These are phyloP conservation scores for Sebastes steindachneri DNA, from an alignment of 2,797 vertebrate species.

Conservation along the genomic window DNA sequence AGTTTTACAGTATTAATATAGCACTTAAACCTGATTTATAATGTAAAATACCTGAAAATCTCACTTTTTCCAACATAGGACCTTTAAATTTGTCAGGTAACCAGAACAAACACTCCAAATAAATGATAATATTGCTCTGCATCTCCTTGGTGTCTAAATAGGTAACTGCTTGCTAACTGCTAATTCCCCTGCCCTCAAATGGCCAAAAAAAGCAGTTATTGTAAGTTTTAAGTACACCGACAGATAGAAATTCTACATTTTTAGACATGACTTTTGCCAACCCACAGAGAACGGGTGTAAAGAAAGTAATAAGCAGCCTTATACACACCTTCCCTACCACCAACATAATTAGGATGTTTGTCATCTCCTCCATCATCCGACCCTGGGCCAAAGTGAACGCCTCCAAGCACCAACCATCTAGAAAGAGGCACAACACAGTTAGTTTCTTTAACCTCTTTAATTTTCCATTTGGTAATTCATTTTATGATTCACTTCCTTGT, in stretches of 20 bases:
- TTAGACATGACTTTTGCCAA: not conserved
- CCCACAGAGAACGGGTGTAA: not conserved
- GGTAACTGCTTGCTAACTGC: not conserved
- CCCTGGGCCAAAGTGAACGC: constrained; percentile 88
- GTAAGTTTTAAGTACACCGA: not conserved
- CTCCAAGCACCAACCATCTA: constrained; percentile 93
- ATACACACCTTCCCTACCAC: constrained; percentile 86
- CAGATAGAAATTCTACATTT: not conserved
- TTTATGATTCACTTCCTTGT: not conserved
- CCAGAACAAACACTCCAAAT: not conserved
- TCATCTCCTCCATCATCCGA: constrained; percentile 84
- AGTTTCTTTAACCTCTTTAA: not conserved
- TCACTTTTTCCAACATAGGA: too few species aligned
- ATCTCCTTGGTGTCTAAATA: not conserved
- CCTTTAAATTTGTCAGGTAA: too few species aligned
- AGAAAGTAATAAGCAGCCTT: not conserved
- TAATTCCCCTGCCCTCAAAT: not conserved
- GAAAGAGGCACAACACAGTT: not conserved
- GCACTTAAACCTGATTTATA: too few species aligned
- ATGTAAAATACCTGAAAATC: too few species aligned
- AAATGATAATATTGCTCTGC: not conserved
- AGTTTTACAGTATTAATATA: too few species aligned
- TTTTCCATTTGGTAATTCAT: not conserved
- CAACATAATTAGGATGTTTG: constrained; percentile 85
- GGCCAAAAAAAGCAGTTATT: not conserved